Conservation (phyloP, 2,888 invertebrate genomes). For the Mythimna ferrago region DNA sequence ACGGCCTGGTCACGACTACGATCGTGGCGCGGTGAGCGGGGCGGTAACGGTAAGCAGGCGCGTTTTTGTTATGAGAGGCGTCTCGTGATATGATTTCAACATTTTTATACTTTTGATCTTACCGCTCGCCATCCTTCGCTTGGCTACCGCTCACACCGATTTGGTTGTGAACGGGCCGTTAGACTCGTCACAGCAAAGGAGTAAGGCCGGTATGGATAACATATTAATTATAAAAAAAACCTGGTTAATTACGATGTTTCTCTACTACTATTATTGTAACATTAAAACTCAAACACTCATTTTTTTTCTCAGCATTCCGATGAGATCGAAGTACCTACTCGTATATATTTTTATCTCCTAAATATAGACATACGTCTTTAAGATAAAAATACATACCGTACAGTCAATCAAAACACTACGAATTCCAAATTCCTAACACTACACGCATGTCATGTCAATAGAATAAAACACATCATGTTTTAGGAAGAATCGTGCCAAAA, state of each 20-base stretch:
- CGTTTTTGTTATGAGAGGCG: too few relatives aligned
- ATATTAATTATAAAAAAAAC: background rate
- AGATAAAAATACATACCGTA: too few relatives aligned
- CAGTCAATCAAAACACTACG: background rate
- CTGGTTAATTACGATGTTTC: background rate
- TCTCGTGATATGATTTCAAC: too few relatives aligned
- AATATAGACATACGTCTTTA: too few relatives aligned
- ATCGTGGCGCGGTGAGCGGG: too few relatives aligned
- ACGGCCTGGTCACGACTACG: too few relatives aligned
- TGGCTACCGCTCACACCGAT: too few relatives aligned
- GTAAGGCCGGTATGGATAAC: background rate
- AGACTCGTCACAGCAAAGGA: background rate
- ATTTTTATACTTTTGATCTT: too few relatives aligned
- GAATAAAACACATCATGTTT: background rate
- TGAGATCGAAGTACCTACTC: too few relatives aligned
- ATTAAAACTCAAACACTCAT: background rate
- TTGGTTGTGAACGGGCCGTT: too few relatives aligned
- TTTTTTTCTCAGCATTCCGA: background rate
- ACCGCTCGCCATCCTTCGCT: too few relatives aligned
- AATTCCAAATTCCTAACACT: background rate
- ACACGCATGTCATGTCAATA: background rate
- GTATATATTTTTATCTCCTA: background rate
- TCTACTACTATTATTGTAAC: background rate
- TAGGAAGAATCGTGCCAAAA: slow-evolving; percentile 15
- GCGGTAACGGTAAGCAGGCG: too few relatives aligned